A percentile compares a stretch with the other conserved stretches of the same genome.
Conservation (phyloP, 2,113 vertebrate species). For the Microcebus tavaratra region DNA sequence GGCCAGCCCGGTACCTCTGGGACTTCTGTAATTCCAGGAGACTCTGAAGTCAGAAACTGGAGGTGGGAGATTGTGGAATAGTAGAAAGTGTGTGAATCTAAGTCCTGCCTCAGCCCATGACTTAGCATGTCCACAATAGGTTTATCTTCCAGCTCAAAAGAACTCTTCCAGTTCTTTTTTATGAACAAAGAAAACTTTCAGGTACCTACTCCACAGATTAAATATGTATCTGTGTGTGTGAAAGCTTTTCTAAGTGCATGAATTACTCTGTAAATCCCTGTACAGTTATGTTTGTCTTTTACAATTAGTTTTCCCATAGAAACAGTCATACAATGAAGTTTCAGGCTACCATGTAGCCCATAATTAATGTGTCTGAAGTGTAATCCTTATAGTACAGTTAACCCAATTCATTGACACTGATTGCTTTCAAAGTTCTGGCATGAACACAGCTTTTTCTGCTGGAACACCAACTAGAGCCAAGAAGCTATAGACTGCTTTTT, state of each 20-base stretch:
- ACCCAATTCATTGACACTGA: neutral
- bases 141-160: neutral
- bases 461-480: neutral
- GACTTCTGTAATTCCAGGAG: neutral
- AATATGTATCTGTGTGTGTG: neutral
- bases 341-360: neutral
- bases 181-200: neutral
- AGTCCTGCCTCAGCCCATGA: neutral
- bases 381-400: neutral
- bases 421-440: neutral
- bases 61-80: neutral
- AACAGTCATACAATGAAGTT: neutral
- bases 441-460: neutral
- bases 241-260: neutral
- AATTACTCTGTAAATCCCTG: neutral
- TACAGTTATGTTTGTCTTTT: neutral
- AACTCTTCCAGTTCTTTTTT: neutral
- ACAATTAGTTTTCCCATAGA: neutral
- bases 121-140: neutral
- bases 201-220: neutral
- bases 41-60: neutral
- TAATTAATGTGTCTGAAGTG: neutral
- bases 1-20: neutral
- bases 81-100: neutral
- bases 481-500: neutral